phyloP scores from a whole-genome alignment of 1,140 invertebrate genomes.

The Brachionus manjavacas region DNA sequence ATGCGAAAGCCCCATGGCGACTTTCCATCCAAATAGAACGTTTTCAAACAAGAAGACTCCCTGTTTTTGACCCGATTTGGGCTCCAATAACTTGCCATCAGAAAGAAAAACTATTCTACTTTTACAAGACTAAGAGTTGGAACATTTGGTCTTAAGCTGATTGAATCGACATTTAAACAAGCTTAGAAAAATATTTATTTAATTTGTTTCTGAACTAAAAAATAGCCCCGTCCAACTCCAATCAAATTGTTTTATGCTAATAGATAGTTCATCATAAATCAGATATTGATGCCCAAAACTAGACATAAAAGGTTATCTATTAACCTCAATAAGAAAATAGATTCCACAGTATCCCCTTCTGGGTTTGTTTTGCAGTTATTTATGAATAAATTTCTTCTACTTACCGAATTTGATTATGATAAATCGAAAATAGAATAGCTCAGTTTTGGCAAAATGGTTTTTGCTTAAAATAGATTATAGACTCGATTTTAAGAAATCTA shows the following conservation, averaged over 20 bases:
- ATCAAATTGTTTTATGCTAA: not conserved
- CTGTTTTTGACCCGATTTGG: not conserved
- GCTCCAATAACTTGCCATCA: not conserved
- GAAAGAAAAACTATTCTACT: not conserved
- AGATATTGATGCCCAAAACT: not conserved
- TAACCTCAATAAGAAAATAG: not conserved
- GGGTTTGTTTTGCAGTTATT: not conserved
- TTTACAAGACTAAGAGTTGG: not conserved
- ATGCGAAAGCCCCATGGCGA: conserved; percentile 30
- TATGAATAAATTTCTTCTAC: not conserved
- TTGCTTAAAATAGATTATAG: not conserved
- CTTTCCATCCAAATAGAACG: conserved; percentile 10
- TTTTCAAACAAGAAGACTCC: not conserved
- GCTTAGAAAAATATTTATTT: not conserved
- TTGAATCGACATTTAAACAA: not conserved
- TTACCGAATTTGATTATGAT: not conserved
- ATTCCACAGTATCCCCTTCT: not conserved
- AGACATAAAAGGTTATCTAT: not conserved
- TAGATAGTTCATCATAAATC: not conserved
- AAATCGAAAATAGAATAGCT: not conserved
- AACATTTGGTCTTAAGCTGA: not conserved
- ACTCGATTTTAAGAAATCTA: not conserved
- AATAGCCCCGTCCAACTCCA: not conserved
- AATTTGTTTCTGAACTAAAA: not conserved
- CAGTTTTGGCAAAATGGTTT: not conserved